These are phyloP conservation scores for Cebidichthys violaceus DNA, from an alignment of 2,113 vertebrate species.

Conservation along the genomic window DNA sequence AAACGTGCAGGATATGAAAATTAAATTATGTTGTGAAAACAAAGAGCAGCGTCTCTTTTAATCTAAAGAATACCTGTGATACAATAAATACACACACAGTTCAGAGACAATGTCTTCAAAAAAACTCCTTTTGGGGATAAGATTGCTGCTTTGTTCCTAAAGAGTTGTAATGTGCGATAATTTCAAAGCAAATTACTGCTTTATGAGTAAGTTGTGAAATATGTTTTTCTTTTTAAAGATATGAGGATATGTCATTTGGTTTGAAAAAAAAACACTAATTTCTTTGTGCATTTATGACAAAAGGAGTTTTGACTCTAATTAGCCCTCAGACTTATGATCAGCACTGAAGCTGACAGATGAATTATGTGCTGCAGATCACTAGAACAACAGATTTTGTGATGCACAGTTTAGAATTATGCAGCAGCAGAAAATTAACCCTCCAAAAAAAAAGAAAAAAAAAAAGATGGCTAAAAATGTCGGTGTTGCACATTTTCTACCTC, in stretches of 20 bases:
- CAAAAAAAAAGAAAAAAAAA: neutral
- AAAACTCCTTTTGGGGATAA: neutral
- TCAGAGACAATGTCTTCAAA: neutral
- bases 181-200: neutral
- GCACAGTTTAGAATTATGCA: conserved; percentile 23
- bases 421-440: neutral
- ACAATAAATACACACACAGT: too few relatives aligned
- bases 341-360: conserved; percentile 7
- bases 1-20: neutral
- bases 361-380: conserved; percentile 16
- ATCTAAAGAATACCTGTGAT: too few relatives aligned
- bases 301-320: neutral
- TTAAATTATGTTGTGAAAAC: neutral
- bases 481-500: conserved; percentile 47
- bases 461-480: conserved; percentile 35
- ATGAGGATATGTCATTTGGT: neutral
- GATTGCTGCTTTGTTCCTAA: neutral
- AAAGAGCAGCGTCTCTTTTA: neutral
- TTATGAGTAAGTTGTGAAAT: neutral
- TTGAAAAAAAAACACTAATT: neutral
- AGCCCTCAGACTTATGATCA: conserved; percentile 2
- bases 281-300: neutral
- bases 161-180: neutral
- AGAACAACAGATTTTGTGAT: conserved; percentile 17
- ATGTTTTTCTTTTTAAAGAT: neutral